Evolutionary conservation across 2,888 invertebrate species (phyloP).

Genomic region (Epistrophe grossulariae): DNA sequence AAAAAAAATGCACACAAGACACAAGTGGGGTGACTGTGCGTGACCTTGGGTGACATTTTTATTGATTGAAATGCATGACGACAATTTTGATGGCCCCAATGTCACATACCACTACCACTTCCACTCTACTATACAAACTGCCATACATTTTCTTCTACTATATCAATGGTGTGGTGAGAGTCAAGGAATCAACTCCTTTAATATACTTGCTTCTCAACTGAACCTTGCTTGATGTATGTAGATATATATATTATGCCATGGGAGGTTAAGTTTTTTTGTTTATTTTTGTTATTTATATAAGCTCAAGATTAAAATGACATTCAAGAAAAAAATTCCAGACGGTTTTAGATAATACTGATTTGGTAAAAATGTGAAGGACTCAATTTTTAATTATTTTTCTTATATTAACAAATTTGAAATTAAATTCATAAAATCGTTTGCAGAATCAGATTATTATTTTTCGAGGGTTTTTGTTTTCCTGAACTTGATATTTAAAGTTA

Average conservation of each 20-base stretch:
- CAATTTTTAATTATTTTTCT: neutral
- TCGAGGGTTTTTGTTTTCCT: too few species aligned
- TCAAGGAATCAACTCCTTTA: conserved; percentile 5
- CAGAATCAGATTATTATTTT: too few species aligned
- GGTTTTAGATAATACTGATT: neutral
- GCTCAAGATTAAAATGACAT: conserved; percentile 10
- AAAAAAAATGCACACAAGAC: conserved; percentile 16
- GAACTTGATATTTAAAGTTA: too few species aligned
- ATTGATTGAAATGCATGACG: conserved; percentile 49
- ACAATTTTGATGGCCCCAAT: conserved; percentile 19
- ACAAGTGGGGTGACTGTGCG: neutral
- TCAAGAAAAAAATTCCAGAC: conserved; percentile 3
- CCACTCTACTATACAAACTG: neutral
- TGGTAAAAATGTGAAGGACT: neutral
- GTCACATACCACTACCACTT: neutral
- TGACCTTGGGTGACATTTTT: conserved; percentile 48
- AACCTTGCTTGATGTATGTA: neutral
- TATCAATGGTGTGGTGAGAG: neutral
- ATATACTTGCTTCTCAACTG: neutral
- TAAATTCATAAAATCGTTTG: neutral
- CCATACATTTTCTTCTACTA: neutral
- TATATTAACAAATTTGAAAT: neutral
- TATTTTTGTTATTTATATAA: neutral
- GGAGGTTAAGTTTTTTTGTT: conserved; percentile 11
- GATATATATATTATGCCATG: neutral